Evolutionary conservation across 2,113 vertebrate species (phyloP), one percentile per base, ranked within the genome.

Genomic region (Hippocampus guttulatus): DNA sequence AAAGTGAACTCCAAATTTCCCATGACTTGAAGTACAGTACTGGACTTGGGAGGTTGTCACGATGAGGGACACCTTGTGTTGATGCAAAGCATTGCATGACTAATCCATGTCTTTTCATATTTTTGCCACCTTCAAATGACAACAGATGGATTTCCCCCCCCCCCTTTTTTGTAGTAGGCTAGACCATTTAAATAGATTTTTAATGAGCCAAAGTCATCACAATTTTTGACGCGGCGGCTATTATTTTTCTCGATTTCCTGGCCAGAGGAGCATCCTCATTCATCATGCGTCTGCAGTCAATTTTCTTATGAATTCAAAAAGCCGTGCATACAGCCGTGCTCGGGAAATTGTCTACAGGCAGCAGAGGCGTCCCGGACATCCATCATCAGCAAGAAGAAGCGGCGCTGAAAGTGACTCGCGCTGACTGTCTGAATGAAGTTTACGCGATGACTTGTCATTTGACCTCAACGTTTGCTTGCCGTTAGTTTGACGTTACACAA

Each of bases 201-300:
- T 63, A 23, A 76, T 43, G 25, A 62, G 40, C 47, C 54, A 16
- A 51, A 51, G 71, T 58, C 45, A 68, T 43, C 33, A 71, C 57
- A 65, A 41, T 77, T 73, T 77, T 71, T 64, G 43, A 68, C 60
- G 38, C 38, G 9, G 47, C 14, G 62, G 49, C 20, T 64, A 51
- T 61, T 66, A 38, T 61, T 73, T 65, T 45, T 79, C 66, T 45
- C 72, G 69, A 62, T 76, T 57, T 79, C 64, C 74, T 77, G 67
- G 67, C 63, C 27, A 58, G 23, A 47, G 27, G 67, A 61, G 76
- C 75, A 67, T 78, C 62, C 71, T 82, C 80, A 80, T 88, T 74
- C 41, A 80, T 88, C 80, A 86, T 54, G 49, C 69, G 49, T 74
- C 71, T 57, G 8, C 3, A 85, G 75, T 81, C 77, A 80, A 73